Evolutionary conservation across 2,888 invertebrate genomes (phyloP).

Genomic region (Elegia similella): DNA sequence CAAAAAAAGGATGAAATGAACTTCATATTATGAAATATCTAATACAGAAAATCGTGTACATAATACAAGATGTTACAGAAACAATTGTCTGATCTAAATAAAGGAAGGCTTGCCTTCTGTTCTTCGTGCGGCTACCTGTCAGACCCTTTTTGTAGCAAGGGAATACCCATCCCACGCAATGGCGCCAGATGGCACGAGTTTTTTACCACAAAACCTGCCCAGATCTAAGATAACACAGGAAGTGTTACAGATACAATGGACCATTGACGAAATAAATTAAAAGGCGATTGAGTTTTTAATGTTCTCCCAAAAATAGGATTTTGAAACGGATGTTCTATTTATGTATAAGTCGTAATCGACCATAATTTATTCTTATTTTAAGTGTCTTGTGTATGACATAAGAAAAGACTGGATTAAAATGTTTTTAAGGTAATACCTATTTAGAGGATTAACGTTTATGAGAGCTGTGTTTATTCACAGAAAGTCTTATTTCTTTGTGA

Average conservation of each 20-base stretch:
- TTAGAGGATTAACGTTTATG: too few relatives aligned
- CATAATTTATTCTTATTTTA: too few relatives aligned
- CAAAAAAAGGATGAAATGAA: constrained; percentile 20
- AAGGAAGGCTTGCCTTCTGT: not conserved
- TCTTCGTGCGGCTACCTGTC: constrained; percentile 32
- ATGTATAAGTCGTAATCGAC: too few relatives aligned
- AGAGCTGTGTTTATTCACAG: too few relatives aligned
- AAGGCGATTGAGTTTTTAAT: not conserved
- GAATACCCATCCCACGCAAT: constrained; percentile 34
- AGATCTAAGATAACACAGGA: constrained; percentile 14
- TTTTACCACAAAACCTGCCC: not conserved
- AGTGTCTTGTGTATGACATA: too few relatives aligned
- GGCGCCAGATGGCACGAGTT: constrained; percentile 14
- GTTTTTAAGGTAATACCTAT: too few relatives aligned
- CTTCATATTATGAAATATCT: not conserved
- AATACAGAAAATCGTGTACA: not conserved
- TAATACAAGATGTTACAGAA: not conserved
- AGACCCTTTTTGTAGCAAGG: constrained; percentile 46
- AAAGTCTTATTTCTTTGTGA: too few relatives aligned
- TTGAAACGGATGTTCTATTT: not conserved
- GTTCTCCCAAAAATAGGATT: not conserved
- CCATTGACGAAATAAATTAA: not conserved
- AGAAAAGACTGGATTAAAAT: too few relatives aligned
- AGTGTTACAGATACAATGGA: constrained; percentile 17
- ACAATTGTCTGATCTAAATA: not conserved